Evolutionary conservation across 2,113 vertebrate species (phyloP).

Genomic region (Noctilio leporinus): DNA sequence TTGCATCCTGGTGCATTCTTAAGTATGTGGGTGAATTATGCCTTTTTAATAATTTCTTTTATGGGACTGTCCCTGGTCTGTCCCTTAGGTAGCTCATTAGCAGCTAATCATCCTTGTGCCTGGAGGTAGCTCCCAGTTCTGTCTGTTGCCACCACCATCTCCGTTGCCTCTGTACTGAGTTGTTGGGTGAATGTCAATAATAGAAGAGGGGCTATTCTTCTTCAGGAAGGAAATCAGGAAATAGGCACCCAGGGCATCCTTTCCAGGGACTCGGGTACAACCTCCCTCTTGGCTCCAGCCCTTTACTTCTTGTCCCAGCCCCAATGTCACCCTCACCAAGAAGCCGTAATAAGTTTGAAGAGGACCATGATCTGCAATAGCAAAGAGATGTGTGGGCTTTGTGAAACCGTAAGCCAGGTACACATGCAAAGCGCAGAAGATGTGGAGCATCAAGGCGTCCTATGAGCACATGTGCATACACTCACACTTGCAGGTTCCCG

Average conservation of each 20-base stretch:
- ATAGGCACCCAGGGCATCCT: neutral
- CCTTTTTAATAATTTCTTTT: neutral
- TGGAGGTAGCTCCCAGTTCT: neutral
- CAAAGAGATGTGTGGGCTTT: neutral
- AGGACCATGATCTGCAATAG: neutral
- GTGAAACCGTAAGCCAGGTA: neutral
- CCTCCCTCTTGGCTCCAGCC: neutral
- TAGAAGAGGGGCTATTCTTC: neutral
- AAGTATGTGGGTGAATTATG: neutral
- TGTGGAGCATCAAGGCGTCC: neutral
- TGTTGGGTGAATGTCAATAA: neutral
- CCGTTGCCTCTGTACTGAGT: neutral
- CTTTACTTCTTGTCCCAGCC: neutral
- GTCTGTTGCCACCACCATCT: neutral
- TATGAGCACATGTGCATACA: fast-evolving
- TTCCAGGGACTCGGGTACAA: fast-evolving
- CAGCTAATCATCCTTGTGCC: neutral
- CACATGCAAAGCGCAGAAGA: neutral
- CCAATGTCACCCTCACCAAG: neutral
- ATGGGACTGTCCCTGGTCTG: neutral
- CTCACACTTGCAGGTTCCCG: no score
- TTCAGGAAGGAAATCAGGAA: neutral
- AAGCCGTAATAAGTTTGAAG: neutral
- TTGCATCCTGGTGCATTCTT: neutral
- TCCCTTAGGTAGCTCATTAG: neutral